phyloP scores from a whole-genome alignment of 53 echinoderm and acorn worm genomes.

The Crossaster papposus region DNA sequence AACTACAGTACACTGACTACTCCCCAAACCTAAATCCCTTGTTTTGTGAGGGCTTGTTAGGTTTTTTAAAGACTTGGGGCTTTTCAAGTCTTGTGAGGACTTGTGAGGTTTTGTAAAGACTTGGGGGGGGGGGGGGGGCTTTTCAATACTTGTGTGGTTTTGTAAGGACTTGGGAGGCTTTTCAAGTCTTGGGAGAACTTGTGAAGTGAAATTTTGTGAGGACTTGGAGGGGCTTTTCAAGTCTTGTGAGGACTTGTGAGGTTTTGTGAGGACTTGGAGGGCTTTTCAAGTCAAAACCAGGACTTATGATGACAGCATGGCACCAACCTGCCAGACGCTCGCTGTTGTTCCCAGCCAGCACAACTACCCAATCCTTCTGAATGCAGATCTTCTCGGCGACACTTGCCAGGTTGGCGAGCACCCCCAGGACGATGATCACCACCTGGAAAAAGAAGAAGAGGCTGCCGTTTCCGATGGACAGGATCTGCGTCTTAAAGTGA shows the following conservation, averaged over 20 bases:
- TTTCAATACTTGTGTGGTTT: no score
- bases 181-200: not conserved
- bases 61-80: no score
- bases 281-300: no score
- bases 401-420: slow-evolving; percentile 76
- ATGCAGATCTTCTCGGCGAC: slow-evolving; percentile 87
- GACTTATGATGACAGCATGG: not conserved
- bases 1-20: no score
- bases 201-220: not conserved
- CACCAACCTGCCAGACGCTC: slow-evolving; percentile 73
- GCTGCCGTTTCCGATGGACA: slow-evolving; percentile 48
- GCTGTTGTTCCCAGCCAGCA: slow-evolving; percentile 78
- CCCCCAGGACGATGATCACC: slow-evolving; percentile 78
- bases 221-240: no score
- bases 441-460: slow-evolving; percentile 65
- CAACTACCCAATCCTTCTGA: slow-evolving; percentile 98
- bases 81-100: no score
- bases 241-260: no score
- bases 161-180: no score
- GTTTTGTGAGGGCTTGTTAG: not conserved
- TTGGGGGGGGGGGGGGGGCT: no score
- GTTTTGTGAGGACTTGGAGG: no score
- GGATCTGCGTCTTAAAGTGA: slow-evolving; percentile 42
- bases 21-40: no score
- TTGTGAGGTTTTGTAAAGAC: no score